Evolutionary conservation across 2,888 invertebrate species (phyloP), one percentile per base, ranked within the genome.

Genomic region (Meiosimyza platycephala): DNA sequence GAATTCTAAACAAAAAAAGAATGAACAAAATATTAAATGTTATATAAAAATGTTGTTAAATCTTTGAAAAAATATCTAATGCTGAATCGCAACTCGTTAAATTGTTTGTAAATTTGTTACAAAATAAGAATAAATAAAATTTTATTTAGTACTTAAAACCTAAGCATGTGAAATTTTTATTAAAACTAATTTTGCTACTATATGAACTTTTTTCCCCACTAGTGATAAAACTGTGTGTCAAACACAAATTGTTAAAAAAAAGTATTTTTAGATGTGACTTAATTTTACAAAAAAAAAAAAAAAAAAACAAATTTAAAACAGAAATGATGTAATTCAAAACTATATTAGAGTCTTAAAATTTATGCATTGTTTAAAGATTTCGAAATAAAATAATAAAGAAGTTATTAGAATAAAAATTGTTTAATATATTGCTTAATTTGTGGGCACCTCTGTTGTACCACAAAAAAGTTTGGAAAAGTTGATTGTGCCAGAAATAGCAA

Each of bases 161-260:
- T 52, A 16, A 52, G 6, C 40, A 54, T 47, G 18, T 47, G 2
- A 67, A 47, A n/a, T 48, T 18, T 40, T 40, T 47, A 55, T 40
- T 40, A 40, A 40, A 40, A 7, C 9, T 40, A 40, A 40, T 55
- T 67, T 67, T 67, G 67, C 67, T 67, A 67, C 55, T 55, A 57
- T 55, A 9, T 57, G 15, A 57, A 48, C 22, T 18, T 59, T 28
- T 57, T 50, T 47, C 18, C 55, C 33, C 47, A 55, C 33, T 81
- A 83, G 81, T 81, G 81, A 81, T 82, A 81, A 40, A 40, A 81
- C 13, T 81, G 79, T 79, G 81, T 81, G 83, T 81, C 79, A 81
- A 81, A 81, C 81, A 81, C 83, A 81, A 40, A 62, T 18, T 33
- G 55, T 57, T 40, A 47, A 18, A 50, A n/a, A 51, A 51, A 64